phyloP scores from a whole-genome alignment of 30 jellyfish, hydroid and myxozoan genomes.

The Mastigias papua region DNA sequence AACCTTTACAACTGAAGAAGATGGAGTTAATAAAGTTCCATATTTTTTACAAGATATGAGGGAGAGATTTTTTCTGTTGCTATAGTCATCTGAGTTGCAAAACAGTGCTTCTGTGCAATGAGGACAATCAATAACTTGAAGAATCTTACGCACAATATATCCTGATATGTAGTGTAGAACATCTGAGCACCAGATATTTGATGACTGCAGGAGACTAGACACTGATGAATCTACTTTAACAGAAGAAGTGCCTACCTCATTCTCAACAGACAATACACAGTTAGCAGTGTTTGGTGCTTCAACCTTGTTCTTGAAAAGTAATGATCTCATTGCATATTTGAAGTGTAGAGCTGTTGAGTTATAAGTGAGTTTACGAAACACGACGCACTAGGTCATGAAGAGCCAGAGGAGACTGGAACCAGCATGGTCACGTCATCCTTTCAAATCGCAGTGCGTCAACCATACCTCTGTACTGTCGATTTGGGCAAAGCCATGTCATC shows the following conservation, averaged over 20 bases:
- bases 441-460: too few relatives aligned
- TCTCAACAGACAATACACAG: not conserved
- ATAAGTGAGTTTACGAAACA: too few relatives aligned
- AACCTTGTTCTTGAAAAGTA: too few relatives aligned
- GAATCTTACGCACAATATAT: not conserved
- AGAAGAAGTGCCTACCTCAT: not conserved
- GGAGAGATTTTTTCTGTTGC: not conserved
- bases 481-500: too few relatives aligned
- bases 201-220: not conserved
- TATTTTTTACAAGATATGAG: slow-evolving; percentile 20
- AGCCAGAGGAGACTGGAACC: too few relatives aligned
- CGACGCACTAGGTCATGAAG: too few relatives aligned
- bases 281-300: not conserved
- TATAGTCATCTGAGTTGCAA: too few relatives aligned
- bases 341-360: not conserved
- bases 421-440: too few relatives aligned
- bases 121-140: not conserved
- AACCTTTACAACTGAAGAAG: slow-evolving; percentile 11
- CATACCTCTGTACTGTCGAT: too few relatives aligned
- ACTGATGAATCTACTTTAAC: not conserved
- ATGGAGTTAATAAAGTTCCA: slow-evolving; percentile 45
- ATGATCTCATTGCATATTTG: not conserved
- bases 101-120: not conserved
- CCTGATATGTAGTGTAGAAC: not conserved
- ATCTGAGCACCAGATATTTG: not conserved